A percentile compares a stretch with the other conserved stretches of the same genome.
These are phyloP conservation scores for Pteropus rufus DNA, from an alignment of 2,797 vertebrate species.

Conservation along the genomic window DNA sequence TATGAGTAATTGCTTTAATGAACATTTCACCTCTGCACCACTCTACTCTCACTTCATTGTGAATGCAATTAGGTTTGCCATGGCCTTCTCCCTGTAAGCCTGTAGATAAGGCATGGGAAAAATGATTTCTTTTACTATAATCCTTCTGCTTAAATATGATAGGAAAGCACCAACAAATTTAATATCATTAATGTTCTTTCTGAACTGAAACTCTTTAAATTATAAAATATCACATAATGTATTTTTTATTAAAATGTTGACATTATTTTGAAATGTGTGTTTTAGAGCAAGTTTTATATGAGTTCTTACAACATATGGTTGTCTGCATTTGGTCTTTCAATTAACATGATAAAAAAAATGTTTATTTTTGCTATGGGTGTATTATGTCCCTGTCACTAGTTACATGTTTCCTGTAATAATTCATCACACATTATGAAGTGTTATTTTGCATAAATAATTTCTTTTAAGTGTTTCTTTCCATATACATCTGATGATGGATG, in stretches of 20 bases:
- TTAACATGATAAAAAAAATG: conserved; percentile 52
- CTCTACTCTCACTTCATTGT: conserved; percentile 75
- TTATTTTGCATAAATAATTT: conserved; percentile 15
- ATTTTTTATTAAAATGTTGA: conserved; percentile 75
- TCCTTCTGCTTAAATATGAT: conserved; percentile 83
- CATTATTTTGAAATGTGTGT: conserved; percentile 66
- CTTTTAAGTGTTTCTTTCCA: neutral
- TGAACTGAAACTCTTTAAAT: conserved; percentile 79
- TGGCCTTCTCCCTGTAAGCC: conserved; percentile 77
- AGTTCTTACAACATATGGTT: conserved; percentile 41
- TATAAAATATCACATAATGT: conserved; percentile 74
- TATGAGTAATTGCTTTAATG: conserved; percentile 82
- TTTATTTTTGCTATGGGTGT: conserved; percentile 28
- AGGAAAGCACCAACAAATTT: conserved; percentile 81
- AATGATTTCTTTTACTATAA: conserved; percentile 78
- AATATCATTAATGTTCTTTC: conserved; percentile 74
- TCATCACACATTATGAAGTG: conserved; percentile 38
- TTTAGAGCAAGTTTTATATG: conserved; percentile 57
- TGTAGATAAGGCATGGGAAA: conserved; percentile 80
- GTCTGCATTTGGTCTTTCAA: conserved; percentile 66
- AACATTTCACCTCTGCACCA: conserved; percentile 79
- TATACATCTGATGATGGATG: neutral
- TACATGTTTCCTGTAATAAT: conserved; percentile 30
- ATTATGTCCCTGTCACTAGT: neutral
- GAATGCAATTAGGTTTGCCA: conserved; percentile 81